These are phyloP conservation scores for Phaethornis superciliosus DNA, from an alignment of 2,113 vertebrate genomes.

Conservation along the genomic window DNA sequence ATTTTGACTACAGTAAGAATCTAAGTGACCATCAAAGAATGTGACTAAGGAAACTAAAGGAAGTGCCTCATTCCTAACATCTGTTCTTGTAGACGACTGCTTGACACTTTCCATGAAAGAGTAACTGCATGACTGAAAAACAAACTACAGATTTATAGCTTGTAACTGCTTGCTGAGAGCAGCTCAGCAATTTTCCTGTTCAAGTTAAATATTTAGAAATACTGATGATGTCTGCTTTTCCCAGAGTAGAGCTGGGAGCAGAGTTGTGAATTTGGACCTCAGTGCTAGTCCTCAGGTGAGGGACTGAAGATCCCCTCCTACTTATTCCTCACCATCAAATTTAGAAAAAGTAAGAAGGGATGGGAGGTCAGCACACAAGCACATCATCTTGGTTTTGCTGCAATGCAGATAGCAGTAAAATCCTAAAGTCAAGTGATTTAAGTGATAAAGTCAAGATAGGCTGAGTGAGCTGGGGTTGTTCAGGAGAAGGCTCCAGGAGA, in stretches of 20 bases:
- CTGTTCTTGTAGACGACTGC: background rate
- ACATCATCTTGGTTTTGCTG: accelerated
- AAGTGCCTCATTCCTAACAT: background rate
- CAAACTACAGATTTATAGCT: background rate
- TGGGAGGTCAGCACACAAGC: background rate
- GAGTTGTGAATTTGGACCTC: background rate
- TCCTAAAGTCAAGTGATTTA: background rate
- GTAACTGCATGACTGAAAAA: background rate
- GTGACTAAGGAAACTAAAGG: background rate
- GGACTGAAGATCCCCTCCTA: background rate
- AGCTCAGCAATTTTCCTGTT: background rate
- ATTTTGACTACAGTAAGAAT: background rate
- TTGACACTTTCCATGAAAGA: background rate
- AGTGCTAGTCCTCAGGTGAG: background rate
- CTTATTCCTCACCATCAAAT: background rate
- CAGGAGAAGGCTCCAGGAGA: too few species aligned
- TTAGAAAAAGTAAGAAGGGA: background rate
- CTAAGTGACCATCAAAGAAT: background rate
- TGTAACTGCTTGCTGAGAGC: background rate
- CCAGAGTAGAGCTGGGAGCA: background rate
- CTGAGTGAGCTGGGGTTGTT: too few species aligned
- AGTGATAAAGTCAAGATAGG: too few species aligned
- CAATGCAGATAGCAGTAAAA: background rate
- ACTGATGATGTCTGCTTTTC: background rate
- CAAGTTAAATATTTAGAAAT: background rate